Base-by-base conservation (phyloP, 2,797 vertebrate species). In the Sarcoramphus papa region DNA sequence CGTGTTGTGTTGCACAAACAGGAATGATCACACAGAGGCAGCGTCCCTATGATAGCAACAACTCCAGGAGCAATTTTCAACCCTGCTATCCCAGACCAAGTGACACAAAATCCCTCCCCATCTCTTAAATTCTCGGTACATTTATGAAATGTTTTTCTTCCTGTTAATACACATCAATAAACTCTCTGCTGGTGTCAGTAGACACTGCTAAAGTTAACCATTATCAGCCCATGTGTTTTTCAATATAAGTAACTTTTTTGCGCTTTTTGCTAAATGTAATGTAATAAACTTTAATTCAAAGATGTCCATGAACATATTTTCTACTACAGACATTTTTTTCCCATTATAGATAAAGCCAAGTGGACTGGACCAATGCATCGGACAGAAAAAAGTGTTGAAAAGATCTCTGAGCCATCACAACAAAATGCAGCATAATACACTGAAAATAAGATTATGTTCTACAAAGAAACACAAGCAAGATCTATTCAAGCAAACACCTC, bases 261-360 rank as follows among this genome's bases (percentile, higher is more conserved):
- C 2, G 4, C 2, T 12, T 72, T 80, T 77, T 70, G 28, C 37
- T 77, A 68, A 77, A 56, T 30, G 25, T 9, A 80, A 85, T 33
- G 19, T 50, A 86, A 81, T 59, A 84, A 93, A 93, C 75, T 74
- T 77, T 51, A 74, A 79, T 84, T 92, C 37, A 64, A 85, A 92
- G 48, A 76, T 54, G 30, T 31, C 60, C 51, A 24, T 47, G 10
- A 94, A 77, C 27, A 10, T 35, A 60, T 94, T 94, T 92, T 59
- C n/a, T 72, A 79, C 24, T 30, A 70, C 28, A 78, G 69, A 53
- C 7, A 9, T 27, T 82, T 88, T 72, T 75, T 81, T 19, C 31
- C 70, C 50, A 48, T 88, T 94, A 90, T 5, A 91, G 65, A 92
- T 92, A 97, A 92, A 94, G n/a, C 82, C 54, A 92, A 91, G 59